A percentile compares a stretch with the other conserved stretches of the same genome.
These are phyloP conservation scores for Amphimedon queenslandica DNA, from an alignment of 37 sponge, comb jelly and placozoan genomes.

Conservation along the genomic window DNA sequence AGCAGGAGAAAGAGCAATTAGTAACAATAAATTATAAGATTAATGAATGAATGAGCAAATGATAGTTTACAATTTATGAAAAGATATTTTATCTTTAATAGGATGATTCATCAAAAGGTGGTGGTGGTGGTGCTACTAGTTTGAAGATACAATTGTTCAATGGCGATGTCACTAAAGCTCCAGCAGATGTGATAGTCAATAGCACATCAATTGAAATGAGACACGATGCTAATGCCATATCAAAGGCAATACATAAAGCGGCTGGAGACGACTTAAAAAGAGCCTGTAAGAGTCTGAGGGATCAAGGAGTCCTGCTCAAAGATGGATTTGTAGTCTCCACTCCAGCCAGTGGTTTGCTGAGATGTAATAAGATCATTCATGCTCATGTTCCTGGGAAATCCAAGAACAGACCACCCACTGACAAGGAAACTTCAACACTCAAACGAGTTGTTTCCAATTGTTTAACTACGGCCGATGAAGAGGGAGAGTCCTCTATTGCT, in stretches of 20 bases:
- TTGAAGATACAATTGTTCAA: constrained; percentile 5
- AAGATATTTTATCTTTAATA: too few species aligned
- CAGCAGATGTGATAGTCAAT: constrained; percentile 47
- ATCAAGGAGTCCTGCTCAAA: constrained; percentile 8
- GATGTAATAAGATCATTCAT: constrained; percentile 43
- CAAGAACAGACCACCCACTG: not conserved
- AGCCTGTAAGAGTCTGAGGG: constrained; percentile 6
- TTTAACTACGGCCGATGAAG: constrained; percentile 18
- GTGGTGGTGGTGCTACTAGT: not conserved
- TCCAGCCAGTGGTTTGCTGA: constrained; percentile 26
- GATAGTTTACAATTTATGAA: too few species aligned
- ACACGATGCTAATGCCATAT: not conserved
- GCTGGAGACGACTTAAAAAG: constrained; percentile 30
- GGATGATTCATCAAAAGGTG: too few species aligned
- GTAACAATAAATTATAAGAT: too few species aligned
- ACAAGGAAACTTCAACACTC: not conserved
- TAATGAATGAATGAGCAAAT: too few species aligned
- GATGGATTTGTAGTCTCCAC: constrained; percentile 16
- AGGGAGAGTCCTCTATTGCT: constrained; percentile 10
- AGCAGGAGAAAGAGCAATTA: too few species aligned
- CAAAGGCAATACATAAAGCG: constrained; percentile 22
- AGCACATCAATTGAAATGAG: constrained; percentile 26
- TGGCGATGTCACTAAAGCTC: constrained; percentile 34
- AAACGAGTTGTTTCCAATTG: constrained; percentile 11
- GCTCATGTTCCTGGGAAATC: constrained; percentile 4